phyloP scores from a whole-genome alignment of 2,797 vertebrate genomes.

The Sebastes cheni region DNA sequence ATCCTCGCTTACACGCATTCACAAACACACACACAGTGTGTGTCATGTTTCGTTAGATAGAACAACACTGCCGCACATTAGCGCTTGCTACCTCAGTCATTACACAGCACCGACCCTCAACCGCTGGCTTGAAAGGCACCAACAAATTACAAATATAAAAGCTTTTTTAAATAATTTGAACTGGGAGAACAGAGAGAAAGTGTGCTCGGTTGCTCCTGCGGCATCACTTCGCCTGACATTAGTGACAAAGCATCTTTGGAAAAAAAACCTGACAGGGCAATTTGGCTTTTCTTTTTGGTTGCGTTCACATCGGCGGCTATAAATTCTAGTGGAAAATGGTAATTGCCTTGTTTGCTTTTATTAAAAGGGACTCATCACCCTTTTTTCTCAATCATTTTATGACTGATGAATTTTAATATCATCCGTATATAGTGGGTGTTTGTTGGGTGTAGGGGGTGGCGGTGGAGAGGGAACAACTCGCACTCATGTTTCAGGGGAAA shows the following conservation, averaged over 20 bases:
- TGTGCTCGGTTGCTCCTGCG: neutral
- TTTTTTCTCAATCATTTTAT: slow-evolving; percentile 41
- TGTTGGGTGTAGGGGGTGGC: slow-evolving; percentile 35
- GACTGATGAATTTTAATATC: slow-evolving; percentile 72
- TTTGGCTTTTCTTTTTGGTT: slow-evolving; percentile 10
- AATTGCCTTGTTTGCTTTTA: slow-evolving; percentile 67
- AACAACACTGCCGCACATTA: slow-evolving; percentile 64
- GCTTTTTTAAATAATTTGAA: neutral
- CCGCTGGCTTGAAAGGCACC: neutral
- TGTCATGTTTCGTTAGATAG: slow-evolving; percentile 81
- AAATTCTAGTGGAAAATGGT: slow-evolving; percentile 33
- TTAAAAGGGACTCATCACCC: slow-evolving; percentile 39
- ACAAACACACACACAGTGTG: slow-evolving; percentile 57
- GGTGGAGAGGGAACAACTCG: slow-evolving; percentile 65
- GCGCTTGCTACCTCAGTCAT: slow-evolving; percentile 46
- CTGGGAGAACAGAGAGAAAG: neutral
- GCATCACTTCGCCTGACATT: neutral
- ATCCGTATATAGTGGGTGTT: slow-evolving; percentile 48
- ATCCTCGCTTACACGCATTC: slow-evolving; percentile 41
- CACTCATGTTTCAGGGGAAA: slow-evolving; percentile 81
- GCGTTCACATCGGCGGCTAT: slow-evolving; percentile 19
- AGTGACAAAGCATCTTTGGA: slow-evolving; percentile 16
- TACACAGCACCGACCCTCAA: slow-evolving; percentile 21
- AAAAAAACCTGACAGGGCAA: neutral
- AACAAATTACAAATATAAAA: neutral